Evolutionary conservation across 1,140 invertebrate genomes (phyloP), one percentile per base, ranked within the genome.

Genomic region (Sitobion miscanthi): DNA sequence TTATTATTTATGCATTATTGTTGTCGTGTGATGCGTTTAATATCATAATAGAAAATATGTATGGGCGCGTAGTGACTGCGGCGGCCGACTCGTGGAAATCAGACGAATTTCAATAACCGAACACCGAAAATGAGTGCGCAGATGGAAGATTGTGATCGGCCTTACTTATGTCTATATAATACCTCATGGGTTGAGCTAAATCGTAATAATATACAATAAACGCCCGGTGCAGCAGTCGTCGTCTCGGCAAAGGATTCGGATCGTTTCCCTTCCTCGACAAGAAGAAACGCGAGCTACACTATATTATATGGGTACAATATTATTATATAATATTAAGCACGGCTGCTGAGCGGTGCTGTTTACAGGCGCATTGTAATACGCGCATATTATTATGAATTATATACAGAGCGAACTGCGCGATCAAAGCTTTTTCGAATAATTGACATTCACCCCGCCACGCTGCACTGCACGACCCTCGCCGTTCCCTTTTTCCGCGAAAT

Each of bases 381-480:
- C 42, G 42, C 42, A 42, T 42, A 42, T 42, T n/a, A 77, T 42
- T 77, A 77, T 35, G 21, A 54, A 23, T 23, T 17, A 52, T 17
- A 52, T 77, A 77, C 62, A n/a, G 62, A 30, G 11, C n/a, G 62
- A 77, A n/a, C 30, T n/a, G 14, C 5, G 62, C 62, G 62, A 77
- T 77, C 62, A 77, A 77, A 77, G 62, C 62, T 77, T n/a, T 77
- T 77, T 77, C n/a, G 62, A 14, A 77, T 77, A 77, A 77, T 77
- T 77, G 62, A 77, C 62, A 77, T 77, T 77, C 57, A 57, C 57
- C 57, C 57, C 25, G 57, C 57, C 25, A 23, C 57, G 42, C 42
- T 3, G 42, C 30, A 30, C 57, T 17, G 17, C 52, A 20, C 52
- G 20, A 14, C 52, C 17, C 4, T 8, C 62, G 62, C 30, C 62